These are phyloP conservation scores for Sceliomorpha sp. DNA, from an alignment of 2,888 invertebrate species.

Conservation along the genomic window DNA sequence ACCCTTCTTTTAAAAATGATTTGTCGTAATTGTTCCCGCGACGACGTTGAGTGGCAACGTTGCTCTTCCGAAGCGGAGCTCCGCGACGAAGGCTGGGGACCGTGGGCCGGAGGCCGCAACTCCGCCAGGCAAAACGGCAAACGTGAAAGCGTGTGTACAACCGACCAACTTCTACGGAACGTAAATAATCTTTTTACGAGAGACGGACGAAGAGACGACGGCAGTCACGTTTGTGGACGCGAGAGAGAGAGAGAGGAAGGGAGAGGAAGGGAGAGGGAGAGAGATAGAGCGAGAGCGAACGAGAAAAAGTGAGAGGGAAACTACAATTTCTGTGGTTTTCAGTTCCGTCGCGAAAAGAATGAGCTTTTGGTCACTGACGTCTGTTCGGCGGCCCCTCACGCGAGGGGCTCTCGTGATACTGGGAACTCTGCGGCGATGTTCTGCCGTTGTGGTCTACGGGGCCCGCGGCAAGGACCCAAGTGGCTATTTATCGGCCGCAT, in stretches of 20 bases:
- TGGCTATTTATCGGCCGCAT: conserved; percentile 13
- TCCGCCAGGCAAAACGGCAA: conserved; percentile 3
- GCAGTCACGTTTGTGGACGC: not conserved
- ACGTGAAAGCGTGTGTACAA: conserved; percentile 2
- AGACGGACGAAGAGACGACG: not conserved
- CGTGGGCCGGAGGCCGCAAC: too few relatives aligned
- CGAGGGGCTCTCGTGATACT: not conserved
- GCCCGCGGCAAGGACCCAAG: conserved; percentile 6
- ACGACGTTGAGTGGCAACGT: conserved; percentile 5
- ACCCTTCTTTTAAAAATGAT: conserved; percentile 1
- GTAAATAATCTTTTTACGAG: conserved; percentile 12
- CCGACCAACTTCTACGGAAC: conserved; percentile 3
- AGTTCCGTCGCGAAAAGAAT: conserved; percentile 8
- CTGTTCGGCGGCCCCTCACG: not conserved
- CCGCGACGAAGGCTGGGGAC: conserved; percentile 3
- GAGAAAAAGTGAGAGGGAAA: not conserved
- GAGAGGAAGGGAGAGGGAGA: not conserved
- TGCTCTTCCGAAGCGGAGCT: not conserved
- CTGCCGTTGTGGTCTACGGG: conserved; percentile 9
- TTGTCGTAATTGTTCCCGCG: conserved; percentile 5
- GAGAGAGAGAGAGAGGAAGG: too few relatives aligned
- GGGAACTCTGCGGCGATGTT: conserved; percentile 1
- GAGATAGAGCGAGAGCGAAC: not conserved
- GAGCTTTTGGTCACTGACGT: conserved; percentile 10
- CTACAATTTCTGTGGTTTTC: conserved; percentile 11